Percentiles rank a stretch among this genome's conserved stretches.
Conservation (phyloP, 2,888 invertebrate species). For the Drosophila aldrichi region DNA sequence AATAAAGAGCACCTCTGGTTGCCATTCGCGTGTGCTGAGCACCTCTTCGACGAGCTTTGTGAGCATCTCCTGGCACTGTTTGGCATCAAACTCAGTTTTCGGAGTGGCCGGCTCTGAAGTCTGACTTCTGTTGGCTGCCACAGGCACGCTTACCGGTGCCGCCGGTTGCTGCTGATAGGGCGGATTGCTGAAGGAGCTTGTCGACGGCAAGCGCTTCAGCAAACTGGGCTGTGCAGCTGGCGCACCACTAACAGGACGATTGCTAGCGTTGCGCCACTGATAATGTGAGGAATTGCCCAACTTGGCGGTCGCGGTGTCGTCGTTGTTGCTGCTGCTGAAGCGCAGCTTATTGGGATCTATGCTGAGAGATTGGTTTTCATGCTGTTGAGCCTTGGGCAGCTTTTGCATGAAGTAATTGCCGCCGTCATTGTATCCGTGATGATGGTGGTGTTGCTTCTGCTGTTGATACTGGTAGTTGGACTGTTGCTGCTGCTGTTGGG, state of each 20-base stretch:
- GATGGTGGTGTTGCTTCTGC: conserved; percentile 56
- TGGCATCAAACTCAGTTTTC: conserved; percentile 28
- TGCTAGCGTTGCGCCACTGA: conserved; percentile 73
- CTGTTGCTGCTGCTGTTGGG: conserved; percentile 29
- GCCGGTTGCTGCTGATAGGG: conserved; percentile 45
- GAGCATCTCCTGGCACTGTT: conserved; percentile 72
- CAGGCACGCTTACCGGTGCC: neutral
- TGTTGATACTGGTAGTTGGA: conserved; percentile 49
- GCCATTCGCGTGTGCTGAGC: conserved; percentile 65
- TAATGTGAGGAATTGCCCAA: conserved; percentile 72
- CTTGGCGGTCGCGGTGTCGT: conserved; percentile 60
- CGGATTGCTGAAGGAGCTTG: conserved; percentile 30
- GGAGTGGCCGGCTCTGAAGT: neutral
- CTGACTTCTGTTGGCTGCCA: conserved; percentile 25
- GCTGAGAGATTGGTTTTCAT: conserved; percentile 68
- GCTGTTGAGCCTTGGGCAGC: conserved; percentile 69
- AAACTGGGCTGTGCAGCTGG: conserved; percentile 35
- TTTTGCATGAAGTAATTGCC: conserved; percentile 74
- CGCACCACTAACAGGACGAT: conserved; percentile 50
- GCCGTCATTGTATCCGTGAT: conserved; percentile 43
- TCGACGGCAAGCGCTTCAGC: conserved; percentile 51
- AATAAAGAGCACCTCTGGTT: conserved; percentile 55
- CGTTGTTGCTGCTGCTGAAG: conserved; percentile 67
- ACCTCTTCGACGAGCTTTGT: conserved; percentile 74
- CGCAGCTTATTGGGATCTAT: conserved; percentile 82